phyloP scores from a whole-genome alignment of 2,888 invertebrate genomes.

The Chrysolina oricalcia region DNA sequence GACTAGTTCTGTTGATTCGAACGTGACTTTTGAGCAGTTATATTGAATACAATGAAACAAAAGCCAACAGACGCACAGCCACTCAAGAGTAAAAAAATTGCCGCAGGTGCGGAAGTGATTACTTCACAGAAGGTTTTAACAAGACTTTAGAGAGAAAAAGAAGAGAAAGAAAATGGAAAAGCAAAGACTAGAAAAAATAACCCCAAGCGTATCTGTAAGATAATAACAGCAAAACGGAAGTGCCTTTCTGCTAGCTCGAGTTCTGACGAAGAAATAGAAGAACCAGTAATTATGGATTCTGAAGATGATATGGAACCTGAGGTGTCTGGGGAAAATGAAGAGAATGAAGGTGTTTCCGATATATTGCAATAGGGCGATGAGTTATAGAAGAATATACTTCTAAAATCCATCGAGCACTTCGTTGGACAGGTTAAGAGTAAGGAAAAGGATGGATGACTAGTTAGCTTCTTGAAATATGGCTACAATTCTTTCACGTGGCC shows the following conservation, averaged over 20 bases:
- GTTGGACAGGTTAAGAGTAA: constrained; percentile 21
- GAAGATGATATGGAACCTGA: constrained; percentile 12
- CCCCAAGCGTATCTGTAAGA: neutral
- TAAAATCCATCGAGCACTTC: constrained; percentile 26
- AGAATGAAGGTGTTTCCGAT: neutral
- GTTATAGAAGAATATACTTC: constrained; percentile 24
- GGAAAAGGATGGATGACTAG: constrained; percentile 17
- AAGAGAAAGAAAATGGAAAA: neutral
- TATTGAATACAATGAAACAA: neutral
- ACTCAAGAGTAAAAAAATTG: neutral
- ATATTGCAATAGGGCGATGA: neutral
- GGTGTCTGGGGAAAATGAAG: neutral
- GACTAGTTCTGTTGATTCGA: neutral
- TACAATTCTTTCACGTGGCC: constrained; percentile 28
- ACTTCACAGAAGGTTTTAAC: constrained; percentile 42
- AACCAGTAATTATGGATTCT: constrained; percentile 12
- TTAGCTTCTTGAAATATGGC: constrained; percentile 29
- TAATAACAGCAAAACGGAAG: constrained; percentile 5
- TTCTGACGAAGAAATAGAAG: constrained; percentile 15
- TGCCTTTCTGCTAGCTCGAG: constrained; percentile 26
- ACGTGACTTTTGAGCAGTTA: neutral
- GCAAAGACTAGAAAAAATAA: constrained; percentile 11
- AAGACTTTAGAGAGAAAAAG: constrained; percentile 58
- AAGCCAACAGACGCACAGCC: neutral
- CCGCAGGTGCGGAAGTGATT: no score